Conservation (phyloP, 2,113 vertebrate genomes). For the Lamprologus tigripictilis region DNA sequence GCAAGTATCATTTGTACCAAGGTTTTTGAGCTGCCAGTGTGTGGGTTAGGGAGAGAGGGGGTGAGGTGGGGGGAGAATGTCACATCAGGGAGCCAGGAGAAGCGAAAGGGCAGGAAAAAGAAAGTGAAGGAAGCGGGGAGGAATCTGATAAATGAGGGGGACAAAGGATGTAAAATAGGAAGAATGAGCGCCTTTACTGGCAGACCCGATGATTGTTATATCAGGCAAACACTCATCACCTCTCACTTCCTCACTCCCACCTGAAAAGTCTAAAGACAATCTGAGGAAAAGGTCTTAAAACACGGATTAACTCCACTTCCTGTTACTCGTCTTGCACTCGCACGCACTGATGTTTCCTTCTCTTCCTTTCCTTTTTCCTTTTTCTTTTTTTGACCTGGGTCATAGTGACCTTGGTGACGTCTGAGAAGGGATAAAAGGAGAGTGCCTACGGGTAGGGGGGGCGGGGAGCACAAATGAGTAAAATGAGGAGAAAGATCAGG, state of each 20-base stretch:
- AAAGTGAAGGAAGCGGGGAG: not conserved
- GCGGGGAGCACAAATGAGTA: not conserved
- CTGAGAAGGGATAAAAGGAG: not conserved
- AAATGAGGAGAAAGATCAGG: not conserved
- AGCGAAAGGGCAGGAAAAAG: not conserved
- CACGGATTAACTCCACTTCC: slow-evolving; percentile 8
- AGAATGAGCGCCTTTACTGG: not conserved
- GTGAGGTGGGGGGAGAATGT: not conserved
- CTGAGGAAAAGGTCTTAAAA: slow-evolving; percentile 15
- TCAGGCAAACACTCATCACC: not conserved
- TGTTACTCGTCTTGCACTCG: not conserved
- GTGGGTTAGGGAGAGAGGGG: not conserved
- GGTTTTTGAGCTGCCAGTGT: not conserved
- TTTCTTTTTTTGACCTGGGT: not conserved
- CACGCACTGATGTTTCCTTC: not conserved
- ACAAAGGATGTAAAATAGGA: not conserved
- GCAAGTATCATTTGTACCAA: slow-evolving; percentile 11
- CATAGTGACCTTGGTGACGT: slow-evolving; percentile 43
- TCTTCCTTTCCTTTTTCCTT: not conserved
- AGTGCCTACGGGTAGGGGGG: not conserved
- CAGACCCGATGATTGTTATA: slow-evolving; percentile 5
- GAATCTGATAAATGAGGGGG: not conserved
- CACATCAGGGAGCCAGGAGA: slow-evolving; percentile 10
- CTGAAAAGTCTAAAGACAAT: slow-evolving; percentile 29
- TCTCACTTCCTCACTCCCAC: not conserved